These are phyloP conservation scores for Poeciliopsis retropinna DNA, from an alignment of 2,113 vertebrate species.

Conservation along the genomic window DNA sequence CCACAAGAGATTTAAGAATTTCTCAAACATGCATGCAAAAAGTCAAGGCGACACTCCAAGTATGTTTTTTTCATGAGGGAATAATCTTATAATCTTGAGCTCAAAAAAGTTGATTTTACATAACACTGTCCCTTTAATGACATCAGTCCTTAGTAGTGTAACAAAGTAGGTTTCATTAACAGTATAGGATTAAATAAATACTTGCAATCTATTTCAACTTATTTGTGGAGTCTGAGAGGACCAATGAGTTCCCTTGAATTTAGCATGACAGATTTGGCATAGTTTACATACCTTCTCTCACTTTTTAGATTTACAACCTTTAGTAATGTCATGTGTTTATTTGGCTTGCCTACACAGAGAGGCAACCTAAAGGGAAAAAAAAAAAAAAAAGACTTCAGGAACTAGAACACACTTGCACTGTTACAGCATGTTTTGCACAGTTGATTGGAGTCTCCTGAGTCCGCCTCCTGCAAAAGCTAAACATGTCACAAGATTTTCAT, in stretches of 20 bases:
- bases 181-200: too few species aligned
- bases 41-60: too few species aligned
- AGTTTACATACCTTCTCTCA: not conserved
- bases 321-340: not conserved
- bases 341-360: not conserved
- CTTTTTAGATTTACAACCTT: not conserved
- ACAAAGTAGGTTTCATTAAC: too few species aligned
- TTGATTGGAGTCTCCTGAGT: not conserved
- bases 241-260: not conserved
- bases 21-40: too few species aligned
- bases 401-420: not conserved
- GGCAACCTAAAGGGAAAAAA: not conserved
- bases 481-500: not conserved
- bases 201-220: too few species aligned
- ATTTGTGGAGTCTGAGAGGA: too few species aligned
- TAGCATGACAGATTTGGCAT: not conserved
- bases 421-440: not conserved
- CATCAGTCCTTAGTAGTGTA: not conserved
- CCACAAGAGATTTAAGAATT: too few species aligned
- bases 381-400: not conserved
- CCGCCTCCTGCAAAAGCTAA: not conserved
- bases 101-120: too few species aligned
- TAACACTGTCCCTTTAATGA: too few species aligned
- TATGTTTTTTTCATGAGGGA: too few species aligned
- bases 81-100: too few species aligned